A percentile compares a stretch with the other conserved stretches of the same genome.
Evolutionary conservation across 1,140 invertebrate species (phyloP).

Genomic region (Heterodera carotae): DNA sequence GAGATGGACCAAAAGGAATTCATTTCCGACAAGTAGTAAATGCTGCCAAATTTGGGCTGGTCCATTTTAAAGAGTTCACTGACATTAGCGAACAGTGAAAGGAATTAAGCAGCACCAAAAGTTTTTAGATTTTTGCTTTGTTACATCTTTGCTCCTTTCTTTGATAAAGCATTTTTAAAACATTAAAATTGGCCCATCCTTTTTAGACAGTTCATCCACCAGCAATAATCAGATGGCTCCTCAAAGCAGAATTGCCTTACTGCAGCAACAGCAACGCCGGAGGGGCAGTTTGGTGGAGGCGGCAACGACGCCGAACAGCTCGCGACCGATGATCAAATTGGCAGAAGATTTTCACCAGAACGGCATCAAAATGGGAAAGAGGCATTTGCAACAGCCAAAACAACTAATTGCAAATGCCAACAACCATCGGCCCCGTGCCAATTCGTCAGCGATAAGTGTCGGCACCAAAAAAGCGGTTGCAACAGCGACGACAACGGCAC

Average conservation of each 20-base stretch:
- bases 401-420: background rate
- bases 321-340: background rate
- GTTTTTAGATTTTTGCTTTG: background rate
- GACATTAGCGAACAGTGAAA: too few relatives aligned
- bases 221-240: background rate
- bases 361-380: background rate
- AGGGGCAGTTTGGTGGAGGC: constrained; percentile 3
- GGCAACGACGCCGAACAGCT: background rate
- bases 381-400: background rate
- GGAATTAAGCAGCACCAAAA: too few relatives aligned
- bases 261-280: background rate
- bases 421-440: background rate
- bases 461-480: background rate
- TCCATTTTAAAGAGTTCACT: background rate
- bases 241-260: background rate
- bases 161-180: background rate
- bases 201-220: background rate
- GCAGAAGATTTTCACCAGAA: background rate
- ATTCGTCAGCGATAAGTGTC: background rate
- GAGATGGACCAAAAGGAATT: background rate
- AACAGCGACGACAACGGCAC: background rate
- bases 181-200: background rate
- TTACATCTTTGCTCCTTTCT: background rate
- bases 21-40: background rate
- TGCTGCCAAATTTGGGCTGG: background rate